Conservation (phyloP, 2,113 vertebrate genomes). For the Tympanuchus pallidicinctus region DNA sequence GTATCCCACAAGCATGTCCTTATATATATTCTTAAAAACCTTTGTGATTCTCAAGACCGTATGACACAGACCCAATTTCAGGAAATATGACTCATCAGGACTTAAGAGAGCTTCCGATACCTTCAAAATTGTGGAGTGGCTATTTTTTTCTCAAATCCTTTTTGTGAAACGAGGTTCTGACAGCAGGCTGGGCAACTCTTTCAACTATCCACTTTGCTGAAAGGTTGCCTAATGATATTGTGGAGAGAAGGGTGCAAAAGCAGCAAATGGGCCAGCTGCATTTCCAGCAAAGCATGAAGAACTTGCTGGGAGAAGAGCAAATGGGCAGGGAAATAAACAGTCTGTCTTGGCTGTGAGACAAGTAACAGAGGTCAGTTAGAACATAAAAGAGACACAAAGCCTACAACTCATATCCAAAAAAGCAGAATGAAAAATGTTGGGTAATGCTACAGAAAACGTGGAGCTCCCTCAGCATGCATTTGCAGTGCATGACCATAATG, state of each 20-base stretch:
- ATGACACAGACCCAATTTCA: neutral
- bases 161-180: neutral
- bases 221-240: neutral
- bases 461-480: neutral
- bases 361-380: neutral
- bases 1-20: neutral
- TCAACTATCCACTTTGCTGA: neutral
- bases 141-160: accelerated
- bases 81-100: neutral
- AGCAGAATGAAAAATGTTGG: neutral
- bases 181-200: neutral
- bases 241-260: neutral
- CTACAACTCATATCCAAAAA: neutral
- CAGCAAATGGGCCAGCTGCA: neutral
- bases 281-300: neutral
- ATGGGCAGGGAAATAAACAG: neutral
- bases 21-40: neutral
- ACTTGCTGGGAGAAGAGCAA: neutral
- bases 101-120: neutral
- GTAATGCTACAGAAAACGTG: neutral
- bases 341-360: neutral
- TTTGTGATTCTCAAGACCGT: neutral
- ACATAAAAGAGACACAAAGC: neutral
- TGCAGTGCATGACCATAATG: neutral
- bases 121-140: neutral